A percentile compares a stretch with the other conserved stretches of the same genome.
Conservation (phyloP, 1,140 invertebrate species). For the Atta cephalotes region DNA sequence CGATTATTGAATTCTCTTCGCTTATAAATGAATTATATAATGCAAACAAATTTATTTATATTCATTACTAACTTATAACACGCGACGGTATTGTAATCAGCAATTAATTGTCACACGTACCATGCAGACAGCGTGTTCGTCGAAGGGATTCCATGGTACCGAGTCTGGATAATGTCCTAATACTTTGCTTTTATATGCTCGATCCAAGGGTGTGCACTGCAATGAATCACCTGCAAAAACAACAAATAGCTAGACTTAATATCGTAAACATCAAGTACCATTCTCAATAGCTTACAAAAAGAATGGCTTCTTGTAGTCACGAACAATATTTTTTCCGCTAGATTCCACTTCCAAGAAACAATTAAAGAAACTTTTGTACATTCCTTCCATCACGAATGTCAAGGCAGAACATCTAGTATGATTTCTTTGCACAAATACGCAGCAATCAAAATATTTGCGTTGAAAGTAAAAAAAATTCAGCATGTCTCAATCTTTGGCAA, state of each 20-base stretch:
- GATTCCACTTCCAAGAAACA: neutral
- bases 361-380: neutral
- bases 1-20: neutral
- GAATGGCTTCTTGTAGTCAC: neutral
- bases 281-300: neutral
- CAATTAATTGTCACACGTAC: conserved; percentile 85
- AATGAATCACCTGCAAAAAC: conserved; percentile 91
- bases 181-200: conserved; percentile 97
- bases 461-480: conserved; percentile 17
- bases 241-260: neutral
- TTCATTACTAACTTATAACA: neutral
- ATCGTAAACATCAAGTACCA: neutral
- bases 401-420: neutral
- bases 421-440: conserved; percentile 7
- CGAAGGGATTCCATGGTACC: conserved; percentile 96
- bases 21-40: neutral
- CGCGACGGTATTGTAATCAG: neutral
- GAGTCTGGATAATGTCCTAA: conserved; percentile 97
- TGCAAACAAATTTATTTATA: conserved; percentile 9
- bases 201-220: conserved; percentile 95
- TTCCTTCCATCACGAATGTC: neutral
- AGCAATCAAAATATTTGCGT: conserved; percentile 16
- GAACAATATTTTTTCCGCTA: neutral
- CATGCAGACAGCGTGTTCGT: conserved; percentile 98
- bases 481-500: conserved; percentile 14